Evolutionary conservation across 2,113 vertebrate genomes (phyloP), one percentile per base, ranked within the genome.

Genomic region (Stegastes partitus): DNA sequence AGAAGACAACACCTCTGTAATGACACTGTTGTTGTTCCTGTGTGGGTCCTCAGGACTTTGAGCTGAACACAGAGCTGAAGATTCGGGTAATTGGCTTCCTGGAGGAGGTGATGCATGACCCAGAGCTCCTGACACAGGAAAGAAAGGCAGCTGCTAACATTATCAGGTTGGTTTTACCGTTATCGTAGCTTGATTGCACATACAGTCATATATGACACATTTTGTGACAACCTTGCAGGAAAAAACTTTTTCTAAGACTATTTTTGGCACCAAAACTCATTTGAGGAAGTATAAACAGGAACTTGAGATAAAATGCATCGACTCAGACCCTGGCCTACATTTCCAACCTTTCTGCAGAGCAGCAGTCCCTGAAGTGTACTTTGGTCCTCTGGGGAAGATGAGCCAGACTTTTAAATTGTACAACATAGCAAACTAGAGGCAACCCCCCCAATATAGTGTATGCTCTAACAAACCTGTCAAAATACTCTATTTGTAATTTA

Each of bases 111-210:
- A 97, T 98, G 84, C 98, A 97, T 0, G 98, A 99, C 55, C 97
- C 98, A 0, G 98, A 99, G 90, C 96, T 99, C 19, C 93, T 99
- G 78, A 98, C 97, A 5, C 98, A 99, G 88, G 98, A 99, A 89
- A 95, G 98, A 87, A 99, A 99, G 79, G 98, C 98, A 0, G 98
- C 98, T 0, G 97, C 97, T 87, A 99, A 99, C 93, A 99, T 99
- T 71, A 96, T 98, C 63, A 96, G 97, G 98, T 97, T 73, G 12
- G 64, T 71, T 66, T 68, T 66, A 8, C 39, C 0, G 37, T 74
- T 70, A 45, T 65, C 44, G 39, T 10, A 0, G 14, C 54, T 68
- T 63, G 22, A 69, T 72, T 11, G 11, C 21, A n/a, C 61, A 45
- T 37, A 28, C 11, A 51, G 18, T 39, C 62, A 78, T 34, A 61